These are phyloP conservation scores for Ornithoptera alexandrae DNA, from an alignment of 2,888 invertebrate genomes.

Conservation along the genomic window DNA sequence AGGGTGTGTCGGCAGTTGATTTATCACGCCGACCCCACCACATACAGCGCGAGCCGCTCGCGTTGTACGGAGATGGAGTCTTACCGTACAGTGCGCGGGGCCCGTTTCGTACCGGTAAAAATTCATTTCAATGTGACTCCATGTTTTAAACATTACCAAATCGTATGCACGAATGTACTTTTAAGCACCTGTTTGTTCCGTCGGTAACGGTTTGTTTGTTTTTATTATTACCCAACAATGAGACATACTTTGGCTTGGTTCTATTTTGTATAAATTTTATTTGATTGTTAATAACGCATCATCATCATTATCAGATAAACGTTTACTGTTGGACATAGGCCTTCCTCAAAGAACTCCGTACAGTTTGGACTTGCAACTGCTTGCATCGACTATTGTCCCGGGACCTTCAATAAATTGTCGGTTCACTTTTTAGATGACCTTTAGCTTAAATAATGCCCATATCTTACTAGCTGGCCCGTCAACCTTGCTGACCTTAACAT, in stretches of 20 bases:
- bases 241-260: too few relatives aligned
- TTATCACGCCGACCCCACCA: conserved; percentile 53
- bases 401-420: too few relatives aligned
- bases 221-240: not conserved
- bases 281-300: too few relatives aligned
- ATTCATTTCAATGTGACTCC: conserved; percentile 1
- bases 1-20: conserved; percentile 67
- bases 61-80: conserved; percentile 38
- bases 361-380: too few relatives aligned
- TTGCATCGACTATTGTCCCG: too few relatives aligned
- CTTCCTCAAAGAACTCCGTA: too few relatives aligned
- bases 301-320: too few relatives aligned
- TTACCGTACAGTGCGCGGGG: conserved; percentile 7
- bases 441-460: too few relatives aligned
- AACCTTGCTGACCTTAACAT: too few relatives aligned
- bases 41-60: conserved; percentile 35
- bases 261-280: not conserved
- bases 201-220: not conserved
- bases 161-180: not conserved
- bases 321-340: too few relatives aligned
- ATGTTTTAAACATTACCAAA: conserved; percentile 15
- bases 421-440: too few relatives aligned
- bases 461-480: too few relatives aligned
- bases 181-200: not conserved
- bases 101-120: conserved; percentile 5